Base-by-base conservation (phyloP, 2,113 vertebrate species). In the Morone saxatilis region DNA sequence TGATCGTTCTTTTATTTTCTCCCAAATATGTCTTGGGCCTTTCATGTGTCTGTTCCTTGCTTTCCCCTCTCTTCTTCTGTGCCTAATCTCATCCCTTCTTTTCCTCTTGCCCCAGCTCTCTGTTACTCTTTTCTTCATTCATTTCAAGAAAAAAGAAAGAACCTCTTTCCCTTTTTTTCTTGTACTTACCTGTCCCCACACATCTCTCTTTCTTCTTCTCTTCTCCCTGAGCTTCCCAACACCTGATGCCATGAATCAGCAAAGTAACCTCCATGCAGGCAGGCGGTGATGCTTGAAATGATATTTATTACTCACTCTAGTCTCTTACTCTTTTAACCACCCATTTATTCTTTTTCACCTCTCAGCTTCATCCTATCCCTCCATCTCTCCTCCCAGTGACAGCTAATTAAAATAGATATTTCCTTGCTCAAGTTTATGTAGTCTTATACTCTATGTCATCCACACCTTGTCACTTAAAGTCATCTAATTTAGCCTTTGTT, bases 331-430 rank as follows among this genome's bases (percentile, higher is more conserved):
- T 80, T 81, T 61, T 83, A 81, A 81, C 48, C 62, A 48, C 13
- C 45, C 16, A 41, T 78, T 76, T 81, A 82, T 79, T 80, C 59
- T 67, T 59, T 13, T 17, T 63, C 67, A 62, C 60, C 50, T 78
- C 67, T 71, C 62, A 47, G 43, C 51, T 69, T 78, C 41, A 41
- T 36, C 69, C 59, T 40, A n/a, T 16, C 48, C 68, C 60, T 80
- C 22, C 59, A 57, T 76, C 36, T 74, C 54, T 80, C 25, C 43
- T 83, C 43, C 47, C 22, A 45, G 62, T 88, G 87, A 92, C 79
- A 72, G 75, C 86, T 89, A 83, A 90, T 90, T 91, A 85, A 81
- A 89, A 89, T 14, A 71, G 77, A 80, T 86, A 86, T 86, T 85
- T 85, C 74, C 72, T 43, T 71, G 71, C 31, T 76, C 62, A 78